phyloP scores from a whole-genome alignment of 2,113 vertebrate species.

The Pygoscelis antarcticus region DNA sequence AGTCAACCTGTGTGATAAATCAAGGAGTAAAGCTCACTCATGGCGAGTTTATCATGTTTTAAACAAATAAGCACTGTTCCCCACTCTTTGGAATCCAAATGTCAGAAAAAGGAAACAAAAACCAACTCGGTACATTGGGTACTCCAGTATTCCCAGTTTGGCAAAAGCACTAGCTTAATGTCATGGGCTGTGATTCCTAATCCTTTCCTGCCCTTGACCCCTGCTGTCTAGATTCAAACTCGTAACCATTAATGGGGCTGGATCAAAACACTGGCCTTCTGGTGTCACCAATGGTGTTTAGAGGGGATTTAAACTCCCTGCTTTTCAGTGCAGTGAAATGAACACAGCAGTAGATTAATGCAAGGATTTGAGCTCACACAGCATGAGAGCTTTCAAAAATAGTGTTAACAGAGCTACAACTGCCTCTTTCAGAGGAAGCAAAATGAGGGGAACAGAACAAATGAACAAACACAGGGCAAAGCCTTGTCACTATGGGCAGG shows the following conservation, averaged over 20 bases:
- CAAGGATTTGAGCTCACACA: conserved; percentile 80
- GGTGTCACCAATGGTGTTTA: conserved; percentile 75
- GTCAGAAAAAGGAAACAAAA: conserved; percentile 57
- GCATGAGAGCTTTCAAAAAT: conserved; percentile 78
- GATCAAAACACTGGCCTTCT: conserved; percentile 74
- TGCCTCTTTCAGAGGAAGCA: conserved; percentile 71
- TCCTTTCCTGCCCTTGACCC: conserved; percentile 81
- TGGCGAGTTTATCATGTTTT: conserved; percentile 7
- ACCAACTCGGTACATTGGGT: neutral
- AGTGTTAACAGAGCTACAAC: conserved; percentile 76
- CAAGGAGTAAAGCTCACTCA: neutral
- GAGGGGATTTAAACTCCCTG: conserved; percentile 79
- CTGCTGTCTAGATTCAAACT: conserved; percentile 78
- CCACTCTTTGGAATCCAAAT: conserved; percentile 24
- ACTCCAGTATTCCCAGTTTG: conserved; percentile 63
- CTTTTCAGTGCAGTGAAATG: conserved; percentile 78
- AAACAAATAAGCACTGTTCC: neutral
- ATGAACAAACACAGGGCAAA: conserved; percentile 59
- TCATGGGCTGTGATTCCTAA: conserved; percentile 77
- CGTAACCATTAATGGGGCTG: conserved; percentile 79
- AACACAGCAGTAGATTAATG: conserved; percentile 82
- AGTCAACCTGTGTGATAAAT: neutral
- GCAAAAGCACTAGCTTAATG: conserved; percentile 70
- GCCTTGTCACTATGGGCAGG: neutral
- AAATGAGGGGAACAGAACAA: conserved; percentile 71